Conservation (phyloP, 1,140 invertebrate species). For the Saccostrea cuccullata region DNA sequence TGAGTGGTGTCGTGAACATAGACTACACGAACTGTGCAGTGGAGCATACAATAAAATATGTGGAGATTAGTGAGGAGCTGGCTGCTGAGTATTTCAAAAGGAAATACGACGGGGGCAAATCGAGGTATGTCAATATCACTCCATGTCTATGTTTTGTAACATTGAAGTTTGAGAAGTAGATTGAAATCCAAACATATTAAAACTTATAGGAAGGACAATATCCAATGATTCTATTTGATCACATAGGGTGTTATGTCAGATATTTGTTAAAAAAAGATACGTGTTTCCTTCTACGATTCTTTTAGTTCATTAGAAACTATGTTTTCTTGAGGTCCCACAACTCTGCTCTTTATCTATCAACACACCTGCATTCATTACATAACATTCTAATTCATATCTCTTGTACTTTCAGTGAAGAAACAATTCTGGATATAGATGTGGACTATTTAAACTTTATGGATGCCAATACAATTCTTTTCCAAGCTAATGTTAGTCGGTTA, state of each 20-base stretch:
- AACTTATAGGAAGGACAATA: no score
- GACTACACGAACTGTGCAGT: not conserved
- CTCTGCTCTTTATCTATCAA: not conserved
- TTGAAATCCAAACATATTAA: no score
- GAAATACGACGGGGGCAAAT: not conserved
- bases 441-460: not conserved
- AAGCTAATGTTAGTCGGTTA: not conserved
- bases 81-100: not conserved
- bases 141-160: no score
- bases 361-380: not conserved
- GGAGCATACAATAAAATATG: not conserved
- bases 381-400: not conserved
- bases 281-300: not conserved
- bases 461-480: not conserved
- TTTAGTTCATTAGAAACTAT: not conserved
- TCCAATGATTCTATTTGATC: no score
- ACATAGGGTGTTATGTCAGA: no score
- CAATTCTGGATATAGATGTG: not conserved
- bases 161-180: no score
- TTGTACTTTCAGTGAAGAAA: not conserved
- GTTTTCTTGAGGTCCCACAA: not conserved
- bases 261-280: no score
- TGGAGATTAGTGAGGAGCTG: not conserved
- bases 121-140: not conserved
- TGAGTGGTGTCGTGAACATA: not conserved